phyloP scores from a whole-genome alignment of 2,113 vertebrate species.

The Pipra filicauda region DNA sequence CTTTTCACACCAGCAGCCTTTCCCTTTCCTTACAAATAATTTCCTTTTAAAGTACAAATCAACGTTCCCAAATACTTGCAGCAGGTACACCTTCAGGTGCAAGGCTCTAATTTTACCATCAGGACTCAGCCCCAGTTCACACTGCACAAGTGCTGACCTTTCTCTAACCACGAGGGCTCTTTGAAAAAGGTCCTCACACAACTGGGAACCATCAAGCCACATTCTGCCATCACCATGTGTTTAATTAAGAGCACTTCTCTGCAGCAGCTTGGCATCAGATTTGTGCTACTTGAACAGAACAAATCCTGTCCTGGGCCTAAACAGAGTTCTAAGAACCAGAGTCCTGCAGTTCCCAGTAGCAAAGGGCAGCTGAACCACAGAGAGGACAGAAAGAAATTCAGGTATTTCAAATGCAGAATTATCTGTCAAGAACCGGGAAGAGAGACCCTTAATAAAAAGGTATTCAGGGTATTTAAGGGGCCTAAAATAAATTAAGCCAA shows the following conservation, averaged over 20 bases:
- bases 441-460: neutral
- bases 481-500: neutral
- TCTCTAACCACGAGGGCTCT: neutral
- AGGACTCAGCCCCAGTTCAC: accelerated
- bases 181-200: neutral
- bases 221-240: neutral
- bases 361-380: neutral
- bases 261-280: neutral
- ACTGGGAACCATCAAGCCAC: neutral
- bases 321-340: neutral
- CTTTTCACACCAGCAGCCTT: neutral
- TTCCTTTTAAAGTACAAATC: neutral
- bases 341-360: neutral
- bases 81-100: neutral
- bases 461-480: neutral
- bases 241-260: neutral
- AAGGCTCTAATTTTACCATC: neutral
- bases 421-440: neutral
- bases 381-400: neutral
- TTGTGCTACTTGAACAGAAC: neutral
- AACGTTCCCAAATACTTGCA: neutral
- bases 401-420: neutral
- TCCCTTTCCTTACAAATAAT: neutral
- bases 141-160: neutral
- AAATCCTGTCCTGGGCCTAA: neutral